Evolutionary conservation across 2,888 invertebrate species (phyloP).

Genomic region (Synanthedon formicaeformis): DNA sequence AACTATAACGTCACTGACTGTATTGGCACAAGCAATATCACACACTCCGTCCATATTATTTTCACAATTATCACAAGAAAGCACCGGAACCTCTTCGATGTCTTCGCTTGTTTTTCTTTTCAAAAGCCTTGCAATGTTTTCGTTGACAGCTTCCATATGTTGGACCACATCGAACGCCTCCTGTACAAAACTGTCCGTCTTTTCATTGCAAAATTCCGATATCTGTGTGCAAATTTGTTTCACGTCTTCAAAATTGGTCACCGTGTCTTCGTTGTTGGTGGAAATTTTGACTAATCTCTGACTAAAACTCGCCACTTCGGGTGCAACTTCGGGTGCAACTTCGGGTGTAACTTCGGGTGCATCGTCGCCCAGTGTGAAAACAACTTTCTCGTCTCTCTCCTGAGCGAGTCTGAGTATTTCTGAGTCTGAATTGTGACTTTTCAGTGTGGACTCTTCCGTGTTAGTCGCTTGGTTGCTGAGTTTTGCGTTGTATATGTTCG

Average conservation of each 20-base stretch:
- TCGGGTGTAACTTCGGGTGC: slow-evolving; percentile 26
- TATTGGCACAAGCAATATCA: slow-evolving; percentile 37
- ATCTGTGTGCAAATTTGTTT: slow-evolving; percentile 11
- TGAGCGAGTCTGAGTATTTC: slow-evolving; percentile 36
- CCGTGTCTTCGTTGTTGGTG: slow-evolving; percentile 46
- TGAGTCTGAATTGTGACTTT: slow-evolving; percentile 49
- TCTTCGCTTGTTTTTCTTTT: slow-evolving; percentile 5
- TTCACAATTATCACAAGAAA: slow-evolving; percentile 24
- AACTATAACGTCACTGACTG: slow-evolving; percentile 46
- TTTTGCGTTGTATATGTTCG: slow-evolving; percentile 56
- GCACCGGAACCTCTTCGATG: slow-evolving; percentile 11
- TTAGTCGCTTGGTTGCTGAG: slow-evolving; percentile 20
- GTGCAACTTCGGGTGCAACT: slow-evolving; percentile 20
- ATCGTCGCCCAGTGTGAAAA: slow-evolving; percentile 51
- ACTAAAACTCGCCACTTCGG: slow-evolving; percentile 9
- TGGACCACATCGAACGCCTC: slow-evolving; percentile 4
- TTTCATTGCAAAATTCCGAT: slow-evolving; percentile 29
- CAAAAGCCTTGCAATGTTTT: slow-evolving; percentile 1
- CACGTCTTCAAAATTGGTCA: slow-evolving; percentile 12
- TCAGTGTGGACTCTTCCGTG: slow-evolving; percentile 14
- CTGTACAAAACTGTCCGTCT: slow-evolving; percentile 17
- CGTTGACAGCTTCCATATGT: slow-evolving; percentile 14
- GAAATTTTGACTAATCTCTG: slow-evolving; percentile 44
- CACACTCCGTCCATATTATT: slow-evolving; percentile 22
- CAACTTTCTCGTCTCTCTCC: slow-evolving; percentile 23